Base-by-base conservation (phyloP, 2,888 invertebrate genomes). In the Meganola albula region DNA sequence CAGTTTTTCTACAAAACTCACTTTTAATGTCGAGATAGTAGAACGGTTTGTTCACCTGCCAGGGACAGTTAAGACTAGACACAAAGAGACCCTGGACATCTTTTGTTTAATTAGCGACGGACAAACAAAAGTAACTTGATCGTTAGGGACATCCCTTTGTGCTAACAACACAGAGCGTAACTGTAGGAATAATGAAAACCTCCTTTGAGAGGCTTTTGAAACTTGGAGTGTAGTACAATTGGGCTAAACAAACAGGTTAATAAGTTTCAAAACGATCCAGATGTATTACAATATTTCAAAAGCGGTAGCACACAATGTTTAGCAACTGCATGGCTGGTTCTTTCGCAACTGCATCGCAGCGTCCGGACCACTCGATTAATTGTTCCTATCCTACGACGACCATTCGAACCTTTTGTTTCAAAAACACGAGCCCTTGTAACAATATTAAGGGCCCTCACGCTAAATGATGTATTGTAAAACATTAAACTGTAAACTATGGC, bases 251-350 rank as follows among this genome's bases (percentile, higher is more conserved):
- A 83, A 79, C 77, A 75, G 79, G 78, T 83, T 82, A 82, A 84
- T 82, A 78, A 69, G 74, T 85, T 84, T 82, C 82, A 82, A 84
- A 85, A 82, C 83, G 79, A 78, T 84, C 80, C 83, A 84, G 82
- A 84, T 83, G 80, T 79, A 77, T 83, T 83, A 82, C 83, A 75
- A 64, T 58, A 64, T 65, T 63, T 62, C 67, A 70, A 79, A 82
- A 83, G 83, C 76, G 73, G 79, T 74, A 78, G 73, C 77, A 72
- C 63, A 77, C 72, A 77, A 67, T 73, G 77, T 84, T 83, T 78
- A 72, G 77, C 71, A 83, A 84, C 70, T 64, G 59, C 64, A 65
- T 67, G 70, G 68, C 56, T 71, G 71, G 71, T 73, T 76, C 71
- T 80, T 77, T 80, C 78, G 68, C 58, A 78, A 80, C 68, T 64